Conservation (phyloP, 2,797 vertebrate genomes). For the Neopelma chrysocephalum region DNA sequence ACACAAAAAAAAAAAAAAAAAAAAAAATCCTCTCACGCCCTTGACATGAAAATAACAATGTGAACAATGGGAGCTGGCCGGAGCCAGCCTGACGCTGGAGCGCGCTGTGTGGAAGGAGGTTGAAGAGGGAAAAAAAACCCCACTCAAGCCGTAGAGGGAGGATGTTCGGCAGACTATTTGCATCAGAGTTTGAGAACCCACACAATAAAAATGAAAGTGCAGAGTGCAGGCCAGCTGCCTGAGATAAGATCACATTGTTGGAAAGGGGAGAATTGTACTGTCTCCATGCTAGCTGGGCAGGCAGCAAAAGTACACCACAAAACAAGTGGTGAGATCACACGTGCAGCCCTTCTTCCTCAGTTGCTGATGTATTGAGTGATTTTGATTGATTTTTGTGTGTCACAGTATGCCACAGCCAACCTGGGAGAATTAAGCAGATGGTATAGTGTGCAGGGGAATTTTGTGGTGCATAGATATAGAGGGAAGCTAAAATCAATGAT, state of each 20-base stretch:
- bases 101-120: neutral
- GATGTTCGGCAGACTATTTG: slow-evolving; percentile 64
- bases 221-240: slow-evolving; percentile 1
- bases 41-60: slow-evolving; percentile 60
- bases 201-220: slow-evolving; percentile 42
- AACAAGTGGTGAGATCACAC: neutral
- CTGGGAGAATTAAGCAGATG: slow-evolving; percentile 19
- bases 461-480: fast-evolving
- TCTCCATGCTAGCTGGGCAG: neutral
- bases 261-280: slow-evolving; percentile 13
- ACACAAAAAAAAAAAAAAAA: neutral
- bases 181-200: slow-evolving; percentile 14
- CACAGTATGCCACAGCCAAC: neutral
- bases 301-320: neutral
- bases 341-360: neutral
- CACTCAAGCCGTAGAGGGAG: neutral
- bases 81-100: slow-evolving; percentile 56
- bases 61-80: slow-evolving; percentile 53
- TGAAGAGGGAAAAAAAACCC: neutral
- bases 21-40: slow-evolving; percentile 34
- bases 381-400: slow-evolving; percentile 39
- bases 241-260: slow-evolving; percentile 60
- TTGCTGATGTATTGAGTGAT: neutral
- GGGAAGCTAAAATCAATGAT: slow-evolving; percentile 1
- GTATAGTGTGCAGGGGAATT: neutral